Percentiles rank a stretch among this genome's conserved stretches.
phyloP scores from a whole-genome alignment of 1,140 invertebrate species.

The Onthophagus taurus region DNA sequence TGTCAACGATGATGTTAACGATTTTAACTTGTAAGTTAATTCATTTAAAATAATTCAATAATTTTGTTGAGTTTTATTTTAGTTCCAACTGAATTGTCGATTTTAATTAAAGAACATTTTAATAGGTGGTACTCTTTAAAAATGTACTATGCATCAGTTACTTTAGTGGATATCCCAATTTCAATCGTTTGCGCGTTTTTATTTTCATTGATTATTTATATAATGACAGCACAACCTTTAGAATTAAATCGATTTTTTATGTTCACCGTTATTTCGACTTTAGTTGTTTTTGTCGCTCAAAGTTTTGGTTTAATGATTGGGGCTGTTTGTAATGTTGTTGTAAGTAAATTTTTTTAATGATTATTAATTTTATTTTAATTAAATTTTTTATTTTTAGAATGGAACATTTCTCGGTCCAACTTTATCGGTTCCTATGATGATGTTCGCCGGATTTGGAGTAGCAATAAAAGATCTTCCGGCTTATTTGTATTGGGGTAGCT shows the following conservation, averaged over 20 bases:
- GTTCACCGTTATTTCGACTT: conserved; percentile 70
- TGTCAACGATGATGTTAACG: conserved; percentile 78
- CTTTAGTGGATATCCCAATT: conserved; percentile 71
- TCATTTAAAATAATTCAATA: too few relatives aligned
- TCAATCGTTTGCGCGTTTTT: conserved; percentile 65
- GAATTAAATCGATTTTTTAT: conserved; percentile 67
- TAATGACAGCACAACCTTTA: conserved; percentile 76
- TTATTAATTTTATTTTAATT: not conserved
- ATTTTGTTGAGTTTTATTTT: conserved; percentile 35
- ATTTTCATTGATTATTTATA: conserved; percentile 75
- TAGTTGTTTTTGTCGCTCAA: conserved; percentile 81
- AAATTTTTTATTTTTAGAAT: conserved; percentile 49
- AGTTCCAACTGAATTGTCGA: conserved; percentile 88
- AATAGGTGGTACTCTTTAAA: conserved; percentile 95
- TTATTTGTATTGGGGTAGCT: conserved; percentile 80
- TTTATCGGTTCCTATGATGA: conserved; percentile 73
- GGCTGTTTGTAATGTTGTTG: conserved; percentile 70
- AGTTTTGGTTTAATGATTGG: conserved; percentile 83
- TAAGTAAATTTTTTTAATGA: conserved; percentile 42
- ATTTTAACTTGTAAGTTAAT: conserved; percentile 67
- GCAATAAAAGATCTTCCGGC: conserved; percentile 62
- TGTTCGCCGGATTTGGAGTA: conserved; percentile 78
- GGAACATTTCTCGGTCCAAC: conserved; percentile 74
- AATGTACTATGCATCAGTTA: conserved; percentile 82
- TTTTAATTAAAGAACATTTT: conserved; percentile 86